Evolutionary conservation across 2,797 vertebrate genomes (phyloP), one percentile per base, ranked within the genome.

Genomic region (Brachymystax lenok): DNA sequence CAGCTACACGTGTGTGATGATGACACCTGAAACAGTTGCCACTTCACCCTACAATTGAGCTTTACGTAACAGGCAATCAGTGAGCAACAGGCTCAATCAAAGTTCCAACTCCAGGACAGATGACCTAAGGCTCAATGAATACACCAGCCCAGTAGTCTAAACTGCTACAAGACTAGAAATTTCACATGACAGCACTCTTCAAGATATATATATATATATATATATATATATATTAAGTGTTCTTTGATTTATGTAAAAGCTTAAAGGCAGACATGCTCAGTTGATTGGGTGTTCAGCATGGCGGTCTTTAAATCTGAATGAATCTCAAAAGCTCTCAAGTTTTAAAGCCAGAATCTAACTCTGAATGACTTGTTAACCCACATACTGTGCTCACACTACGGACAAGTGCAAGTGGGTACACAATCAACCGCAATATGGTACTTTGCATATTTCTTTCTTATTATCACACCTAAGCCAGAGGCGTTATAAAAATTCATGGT

Each of bases 51-150:
- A 66, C 73, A 80, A 88, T 82, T 85, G 75, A 89, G 79, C 74
- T 81, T 77, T 88, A 82, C 79, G 14, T 78, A 73, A 76, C 27
- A 19, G 51, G 87, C 81, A 90, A 92, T 90, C 89, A 91, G 80
- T 66, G 27, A 46, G 73, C 4, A 56, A 73, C 79, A 40, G 68
- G 16, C 52, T 84, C 82, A 89, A 88, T 91, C 79, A 83, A 71
- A n/a, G 33, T 8, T 67, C 81, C 59, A 16, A 17, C 68, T n/a
- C 40, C 70, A 74, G 76, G 82, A 52, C 24, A 69, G 74, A 87
- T 5, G 80, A 71, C 79, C 74, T 72, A 19, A 27, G 75, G 77
- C 74, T 12, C n/a, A 56, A 59, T 73, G n/a, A 61, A 78, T 4
- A 4, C 74, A n/a, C 52, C 8, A 17, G 27, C 35, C 5, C 56